Evolutionary conservation across 2,888 invertebrate species (phyloP).

Genomic region (Spodoptera picta): DNA sequence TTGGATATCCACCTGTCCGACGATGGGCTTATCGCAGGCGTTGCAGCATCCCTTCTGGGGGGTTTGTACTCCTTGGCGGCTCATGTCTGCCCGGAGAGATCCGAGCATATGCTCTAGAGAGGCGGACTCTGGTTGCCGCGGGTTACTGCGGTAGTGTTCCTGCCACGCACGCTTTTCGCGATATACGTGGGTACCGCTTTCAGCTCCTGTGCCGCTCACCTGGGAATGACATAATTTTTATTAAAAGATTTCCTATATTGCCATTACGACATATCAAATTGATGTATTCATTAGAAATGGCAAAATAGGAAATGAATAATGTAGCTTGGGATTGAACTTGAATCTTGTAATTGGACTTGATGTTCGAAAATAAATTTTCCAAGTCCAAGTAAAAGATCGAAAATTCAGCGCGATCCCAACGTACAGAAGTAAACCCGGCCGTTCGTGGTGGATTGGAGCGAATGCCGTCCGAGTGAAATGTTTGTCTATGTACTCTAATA

Average conservation of each 20-base stretch:
- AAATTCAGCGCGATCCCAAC: constrained; percentile 60
- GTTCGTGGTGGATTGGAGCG: constrained; percentile 79
- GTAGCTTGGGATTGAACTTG: constrained; percentile 24
- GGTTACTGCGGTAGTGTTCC: constrained; percentile 86
- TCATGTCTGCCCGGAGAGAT: constrained; percentile 98
- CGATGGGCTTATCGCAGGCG: constrained; percentile 99
- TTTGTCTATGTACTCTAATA: constrained; percentile 88
- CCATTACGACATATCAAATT: constrained; percentile 16
- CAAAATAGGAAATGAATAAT: constrained; percentile 36
- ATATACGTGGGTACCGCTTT: constrained; percentile 90
- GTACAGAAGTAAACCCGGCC: constrained; percentile 79
- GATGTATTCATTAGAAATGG: constrained; percentile 6
- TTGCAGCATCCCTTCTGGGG: constrained; percentile 99
- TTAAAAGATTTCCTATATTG: constrained; percentile 28
- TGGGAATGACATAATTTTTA: constrained; percentile 53
- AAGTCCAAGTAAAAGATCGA: constrained; percentile 62
- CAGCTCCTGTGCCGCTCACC: constrained; percentile 82
- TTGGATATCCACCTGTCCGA: constrained; percentile 93
- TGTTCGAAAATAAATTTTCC: constrained; percentile 6
- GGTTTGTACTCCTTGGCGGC: constrained; percentile 99
- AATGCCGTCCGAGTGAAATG: constrained; percentile 86
- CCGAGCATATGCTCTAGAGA: constrained; percentile 95
- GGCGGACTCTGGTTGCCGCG: constrained; percentile 88
- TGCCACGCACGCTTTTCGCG: constrained; percentile 89
- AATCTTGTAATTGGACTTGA: constrained; percentile 38